Evolutionary conservation across 2,113 vertebrate species (phyloP).

Genomic region (Seriola dumerili): DNA sequence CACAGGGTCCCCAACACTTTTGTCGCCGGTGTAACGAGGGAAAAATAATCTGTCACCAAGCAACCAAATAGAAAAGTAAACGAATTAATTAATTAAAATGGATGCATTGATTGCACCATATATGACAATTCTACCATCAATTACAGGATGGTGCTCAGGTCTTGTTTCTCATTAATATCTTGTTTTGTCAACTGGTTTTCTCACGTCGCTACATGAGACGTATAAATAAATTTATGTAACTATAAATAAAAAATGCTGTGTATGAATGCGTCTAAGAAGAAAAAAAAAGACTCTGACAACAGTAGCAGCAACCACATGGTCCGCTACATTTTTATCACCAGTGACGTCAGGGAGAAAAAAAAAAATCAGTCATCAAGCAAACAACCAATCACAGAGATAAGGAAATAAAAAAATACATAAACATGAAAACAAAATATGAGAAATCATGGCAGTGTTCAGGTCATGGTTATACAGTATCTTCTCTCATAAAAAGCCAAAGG

Average conservation of each 20-base stretch:
- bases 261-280: too few species aligned
- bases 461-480: not conserved
- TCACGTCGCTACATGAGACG: not conserved
- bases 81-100: not conserved
- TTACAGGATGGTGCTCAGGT: not conserved
- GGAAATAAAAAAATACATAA: not conserved
- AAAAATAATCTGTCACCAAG: not conserved
- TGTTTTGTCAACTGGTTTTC: not conserved
- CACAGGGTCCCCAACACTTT: too few species aligned
- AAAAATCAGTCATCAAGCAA: not conserved
- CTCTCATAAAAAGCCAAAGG: not conserved
- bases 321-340: not conserved
- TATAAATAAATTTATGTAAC: not conserved
- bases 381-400: not conserved
- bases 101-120: too few species aligned
- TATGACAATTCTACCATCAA: too few species aligned
- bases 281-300: not conserved
- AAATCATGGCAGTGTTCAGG: not conserved
- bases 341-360: not conserved
- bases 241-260: not conserved
- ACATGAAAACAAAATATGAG: not conserved
- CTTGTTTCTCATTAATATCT: not conserved
- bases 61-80: too few species aligned
- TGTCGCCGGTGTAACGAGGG: not conserved
- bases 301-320: not conserved